Base-by-base conservation (phyloP, 1,140 invertebrate genomes). In the Acromyrmex charruanus region DNA sequence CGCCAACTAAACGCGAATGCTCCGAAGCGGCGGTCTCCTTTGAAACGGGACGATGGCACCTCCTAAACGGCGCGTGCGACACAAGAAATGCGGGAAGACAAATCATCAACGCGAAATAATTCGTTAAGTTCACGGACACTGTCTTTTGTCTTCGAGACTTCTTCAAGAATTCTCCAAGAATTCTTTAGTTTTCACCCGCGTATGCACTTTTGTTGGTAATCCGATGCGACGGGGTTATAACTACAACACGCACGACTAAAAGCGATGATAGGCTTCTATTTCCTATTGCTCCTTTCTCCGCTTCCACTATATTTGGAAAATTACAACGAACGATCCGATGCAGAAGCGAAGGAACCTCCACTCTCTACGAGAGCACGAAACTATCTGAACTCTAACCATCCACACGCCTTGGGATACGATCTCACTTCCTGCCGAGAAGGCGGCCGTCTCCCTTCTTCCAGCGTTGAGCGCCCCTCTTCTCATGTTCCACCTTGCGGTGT, bases 331-430 rank as follows among this genome's bases (percentile, higher is more conserved):
- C 49, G 51, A 25, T 25, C 59, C 77, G 31, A 39, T 53, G 59
- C 25, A 88, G 49, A 71, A 77, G 75, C 12, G 66, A 63, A 69
- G 25, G 31, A 68, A 93, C 89, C 86, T 93, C 94, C 90, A 90
- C 89, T 93, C 94, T 87, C 90, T n/a, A 90, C 92, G 90, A 63
- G 91, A 89, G 92, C 88, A 92, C 93, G 87, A 55, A 91, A 93
- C 91, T 86, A 88, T 94, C 92, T 94, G 94, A 94, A 66, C 88
- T 18, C 31, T 35, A 35, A 7, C 6, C 31, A 35, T 2, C 88
- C 91, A 79, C 88, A 86, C 58, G 87, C 75, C 86, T 91, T 90
- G 65, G 77, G 91, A 87, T 91, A 75, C 84, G 65, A 84, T 89
- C 89, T 92, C 87, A 91, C 88, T 93, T 93, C 88, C 90, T 93